Percentiles rank a stretch among this genome's conserved stretches.
Conservation (phyloP, 1,140 invertebrate genomes). For the Zaprionus tsacasi region DNA sequence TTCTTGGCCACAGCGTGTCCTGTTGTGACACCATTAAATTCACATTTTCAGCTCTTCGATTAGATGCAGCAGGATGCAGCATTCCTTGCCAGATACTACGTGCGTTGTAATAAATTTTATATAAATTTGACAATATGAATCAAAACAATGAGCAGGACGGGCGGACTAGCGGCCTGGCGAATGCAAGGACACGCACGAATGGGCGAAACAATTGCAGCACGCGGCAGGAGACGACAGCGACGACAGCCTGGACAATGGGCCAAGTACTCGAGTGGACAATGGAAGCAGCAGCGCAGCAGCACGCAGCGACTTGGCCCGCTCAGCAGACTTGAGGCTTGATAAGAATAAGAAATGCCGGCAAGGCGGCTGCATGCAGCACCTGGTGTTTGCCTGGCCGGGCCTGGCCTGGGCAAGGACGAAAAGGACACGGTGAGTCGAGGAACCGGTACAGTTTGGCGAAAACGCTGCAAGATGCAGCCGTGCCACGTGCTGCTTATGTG, state of each 20-base stretch:
- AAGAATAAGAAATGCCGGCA: constrained; percentile 68
- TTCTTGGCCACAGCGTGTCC: constrained; percentile 1
- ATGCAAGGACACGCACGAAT: constrained; percentile 64
- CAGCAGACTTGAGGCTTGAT: constrained; percentile 42
- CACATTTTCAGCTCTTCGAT: constrained; percentile 43
- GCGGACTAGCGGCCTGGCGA: not conserved
- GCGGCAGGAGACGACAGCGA: constrained; percentile 49
- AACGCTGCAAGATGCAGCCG: constrained; percentile 32
- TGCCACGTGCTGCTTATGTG: constrained; percentile 42
- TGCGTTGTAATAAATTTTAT: constrained; percentile 75
- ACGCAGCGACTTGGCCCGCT: not conserved
- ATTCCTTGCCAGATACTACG: constrained; percentile 14
- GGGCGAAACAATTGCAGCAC: constrained; percentile 54
- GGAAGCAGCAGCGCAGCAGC: constrained; percentile 6
- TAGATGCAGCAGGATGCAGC: constrained; percentile 3
- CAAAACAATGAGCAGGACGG: constrained; percentile 56
- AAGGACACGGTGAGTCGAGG: constrained; percentile 1
- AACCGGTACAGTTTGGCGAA: constrained; percentile 52
- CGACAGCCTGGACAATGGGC: constrained; percentile 46
- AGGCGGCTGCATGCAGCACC: constrained; percentile 59
- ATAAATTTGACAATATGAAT: constrained; percentile 80
- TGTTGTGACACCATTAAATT: constrained; percentile 75
- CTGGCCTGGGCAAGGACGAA: constrained; percentile 14
- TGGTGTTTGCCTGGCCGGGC: constrained; percentile 41
- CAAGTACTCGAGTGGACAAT: constrained; percentile 60